Evolutionary conservation across 2,113 vertebrate species (phyloP).

Genomic region (Podocnemis expansa): DNA sequence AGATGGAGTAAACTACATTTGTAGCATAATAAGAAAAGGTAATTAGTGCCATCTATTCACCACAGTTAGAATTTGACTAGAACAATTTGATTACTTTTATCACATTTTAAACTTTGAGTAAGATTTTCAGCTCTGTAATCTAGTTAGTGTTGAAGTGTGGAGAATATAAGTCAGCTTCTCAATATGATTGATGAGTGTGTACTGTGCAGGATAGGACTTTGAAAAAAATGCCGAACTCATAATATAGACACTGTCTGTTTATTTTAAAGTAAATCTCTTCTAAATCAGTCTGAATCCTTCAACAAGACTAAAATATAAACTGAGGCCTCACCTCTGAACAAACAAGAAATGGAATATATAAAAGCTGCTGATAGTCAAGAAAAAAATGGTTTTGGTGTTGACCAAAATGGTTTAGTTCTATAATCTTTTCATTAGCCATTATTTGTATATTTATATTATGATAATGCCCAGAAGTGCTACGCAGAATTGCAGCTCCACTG

Average conservation of each 20-base stretch:
- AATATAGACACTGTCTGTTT: conserved; percentile 85
- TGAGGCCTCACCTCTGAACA: not conserved
- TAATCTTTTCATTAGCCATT: conserved; percentile 1
- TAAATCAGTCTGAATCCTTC: conserved; percentile 68
- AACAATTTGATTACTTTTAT: conserved; percentile 95
- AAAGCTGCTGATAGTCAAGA: conserved; percentile 9
- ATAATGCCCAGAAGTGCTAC: not conserved
- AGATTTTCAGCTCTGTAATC: conserved; percentile 91
- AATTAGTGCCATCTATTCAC: conserved; percentile 99
- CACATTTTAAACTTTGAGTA: conserved; percentile 97
- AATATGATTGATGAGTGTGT: conserved; percentile 90
- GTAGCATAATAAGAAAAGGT: conserved; percentile 92
- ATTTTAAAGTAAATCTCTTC: conserved; percentile 80
- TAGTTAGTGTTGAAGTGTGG: conserved; percentile 87
- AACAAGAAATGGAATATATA: conserved; percentile 31
- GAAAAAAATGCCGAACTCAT: conserved; percentile 72
- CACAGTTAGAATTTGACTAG: conserved; percentile 90
- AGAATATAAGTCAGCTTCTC: conserved; percentile 86
- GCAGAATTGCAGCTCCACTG: not conserved
- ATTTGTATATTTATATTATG: conserved; percentile 31
- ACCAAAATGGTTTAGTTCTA: not conserved
- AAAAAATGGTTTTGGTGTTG: not conserved
- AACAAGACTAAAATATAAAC: conserved; percentile 53
- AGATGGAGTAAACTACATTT: conserved; percentile 89
- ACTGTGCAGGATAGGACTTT: conserved; percentile 78